Evolutionary conservation across 2,888 invertebrate species (phyloP), one percentile per base, ranked within the genome.

Genomic region (Candidula unifasciata): DNA sequence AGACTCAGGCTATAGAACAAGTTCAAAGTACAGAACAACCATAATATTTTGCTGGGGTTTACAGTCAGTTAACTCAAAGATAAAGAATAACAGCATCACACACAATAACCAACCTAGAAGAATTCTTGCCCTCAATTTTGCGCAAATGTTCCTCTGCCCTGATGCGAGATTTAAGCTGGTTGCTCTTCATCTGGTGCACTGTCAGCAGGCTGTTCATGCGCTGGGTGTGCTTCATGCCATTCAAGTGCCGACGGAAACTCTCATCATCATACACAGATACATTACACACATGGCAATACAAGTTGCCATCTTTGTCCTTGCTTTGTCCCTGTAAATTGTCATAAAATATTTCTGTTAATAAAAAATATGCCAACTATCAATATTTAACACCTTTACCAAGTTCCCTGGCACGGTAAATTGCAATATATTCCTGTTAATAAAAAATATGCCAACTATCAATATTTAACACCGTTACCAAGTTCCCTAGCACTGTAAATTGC

Each of bases 61-160:
- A 54, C 57, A 54, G 18, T 16, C 57, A 16, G 10, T 10, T 18
- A 54, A 18, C 57, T 54, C 10, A 10, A 54, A 3, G 60, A n/a
- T 5, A n/a, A 60, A 5, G 21, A 60, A 60, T 5, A 21, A 60
- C 21, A 21, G 18, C 21, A 24, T 13, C n/a, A 60, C 3, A n/a
- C 10, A 60, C 60, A 21, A 3, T 0, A 60, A 60, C 24, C 44
- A 21, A 73, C 73, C 73, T 44, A 27, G 44, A n/a, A 37, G 64
- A 69, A 30, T 74, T 85, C 52, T 85, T 86, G 33, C 86, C 86
- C 76, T 92, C 91, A 52, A 92, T 90, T 60, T 89, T 88, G n/a
- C 91, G 81, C 10, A 92, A 87, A 82, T 92, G 92, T 81, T 91
- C 90, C 86, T 91, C 90, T 2, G 91, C 92, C 86, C 89, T 89